Evolutionary conservation across 2,888 invertebrate genomes (phyloP), one percentile per base, ranked within the genome.

Genomic region (Mayetiola destructor): DNA sequence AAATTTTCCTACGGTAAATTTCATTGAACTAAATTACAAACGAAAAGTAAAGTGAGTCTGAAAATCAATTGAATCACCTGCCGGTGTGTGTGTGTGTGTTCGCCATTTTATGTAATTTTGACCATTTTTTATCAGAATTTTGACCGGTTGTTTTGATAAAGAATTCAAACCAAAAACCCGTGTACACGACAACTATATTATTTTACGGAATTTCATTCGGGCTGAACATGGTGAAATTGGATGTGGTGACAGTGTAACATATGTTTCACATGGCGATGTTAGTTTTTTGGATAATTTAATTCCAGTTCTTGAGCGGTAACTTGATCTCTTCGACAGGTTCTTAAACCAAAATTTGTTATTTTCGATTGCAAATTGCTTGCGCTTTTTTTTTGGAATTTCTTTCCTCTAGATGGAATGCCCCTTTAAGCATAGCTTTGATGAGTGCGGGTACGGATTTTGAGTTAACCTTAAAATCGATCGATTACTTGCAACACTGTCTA

Each of bases 211-310:
- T 74, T 91, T 85, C 68, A 80, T 90, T 62, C 79, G 80, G 39
- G 86, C 88, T 59, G 81, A 82, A 59, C 81, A 81, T 65, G 80
- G 80, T 18, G 70, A 74, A 42, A 69, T 85, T 55, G 77, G 75
- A 66, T 91, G 91, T 72, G 85, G 88, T 72, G 88, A 90, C 72
- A 83, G 83, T 63, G 80, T 93, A 62, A 93, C 93, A 1, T 91
- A 92, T 67, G 90, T 92, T 35, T 93, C 93, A 14, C 93, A 93
- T 71, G 90, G 88, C 4, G 92, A 92, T 66, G 89, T 82, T 73
- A 88, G 90, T 63, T 93, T 91, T 75, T 79, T 93, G 67, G 88
- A 92, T 72, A 93, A 94, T 73, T 77, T 92, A 64, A 80, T 83
- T 69, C 88, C 90, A 59, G 75, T 94, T 64, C 74, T 91, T 67